A percentile compares a stretch with the other conserved stretches of the same genome.
Evolutionary conservation across 2,113 vertebrate genomes (phyloP).

Genomic region (Nicator chloris): DNA sequence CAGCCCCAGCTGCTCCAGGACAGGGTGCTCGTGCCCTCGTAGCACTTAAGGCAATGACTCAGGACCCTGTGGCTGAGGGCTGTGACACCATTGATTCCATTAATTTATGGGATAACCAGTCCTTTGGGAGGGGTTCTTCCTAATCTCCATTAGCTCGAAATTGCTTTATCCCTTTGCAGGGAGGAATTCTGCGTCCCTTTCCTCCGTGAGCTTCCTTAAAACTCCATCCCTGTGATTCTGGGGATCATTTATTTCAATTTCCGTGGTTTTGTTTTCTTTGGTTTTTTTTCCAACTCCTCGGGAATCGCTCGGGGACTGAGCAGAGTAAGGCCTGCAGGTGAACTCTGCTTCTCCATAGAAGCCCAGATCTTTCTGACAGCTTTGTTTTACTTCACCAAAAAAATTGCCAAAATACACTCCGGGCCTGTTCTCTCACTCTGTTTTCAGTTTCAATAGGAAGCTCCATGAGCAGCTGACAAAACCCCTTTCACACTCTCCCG

Average conservation of each 20-base stretch:
- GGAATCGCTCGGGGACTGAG: neutral
- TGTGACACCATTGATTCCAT: neutral
- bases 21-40: fast-evolving
- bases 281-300: neutral
- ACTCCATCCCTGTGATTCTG: neutral
- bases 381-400: conserved; percentile 19
- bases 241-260: neutral
- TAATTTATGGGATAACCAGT: neutral
- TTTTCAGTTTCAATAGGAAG: conserved; percentile 17
- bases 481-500: neutral
- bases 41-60: conserved; percentile 1
- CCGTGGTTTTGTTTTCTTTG: neutral
- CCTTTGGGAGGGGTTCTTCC: conserved; percentile 2
- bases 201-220: neutral
- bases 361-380: neutral
- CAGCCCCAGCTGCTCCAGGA: neutral
- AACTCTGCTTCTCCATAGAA: neutral
- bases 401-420: conserved; percentile 21
- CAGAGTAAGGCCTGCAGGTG: neutral
- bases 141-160: neutral
- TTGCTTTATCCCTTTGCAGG: neutral
- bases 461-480: conserved; percentile 8
- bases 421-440: neutral
- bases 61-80: neutral
- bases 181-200: neutral